phyloP scores from a whole-genome alignment of 2,113 vertebrate species.

The Reinhardtius hippoglossoides region DNA sequence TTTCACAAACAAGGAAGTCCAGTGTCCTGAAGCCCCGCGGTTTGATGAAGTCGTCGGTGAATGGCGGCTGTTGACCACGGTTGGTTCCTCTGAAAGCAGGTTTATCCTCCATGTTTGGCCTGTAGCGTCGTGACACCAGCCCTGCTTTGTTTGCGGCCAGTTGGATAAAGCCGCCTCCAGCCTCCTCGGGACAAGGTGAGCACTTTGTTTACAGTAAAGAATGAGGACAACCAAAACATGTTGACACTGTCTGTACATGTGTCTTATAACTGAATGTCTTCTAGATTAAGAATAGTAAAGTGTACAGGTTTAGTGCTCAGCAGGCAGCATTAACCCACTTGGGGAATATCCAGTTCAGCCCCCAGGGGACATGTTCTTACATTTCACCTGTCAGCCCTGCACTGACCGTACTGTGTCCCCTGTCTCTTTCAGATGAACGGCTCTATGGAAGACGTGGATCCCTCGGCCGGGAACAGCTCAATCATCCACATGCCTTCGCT shows the following conservation, averaged over 20 bases:
- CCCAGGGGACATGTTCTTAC: neutral
- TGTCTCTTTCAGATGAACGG: conserved; percentile 74
- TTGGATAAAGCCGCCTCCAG: conserved; percentile 46
- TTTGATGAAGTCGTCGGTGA: conserved; percentile 9
- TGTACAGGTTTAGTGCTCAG: neutral
- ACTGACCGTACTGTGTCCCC: neutral
- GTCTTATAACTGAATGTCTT: neutral
- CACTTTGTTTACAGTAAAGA: conserved; percentile 22
- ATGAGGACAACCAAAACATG: neutral
- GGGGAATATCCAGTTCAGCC: neutral
- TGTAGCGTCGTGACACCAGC: conserved; percentile 15
- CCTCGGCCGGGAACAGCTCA: conserved; percentile 37
- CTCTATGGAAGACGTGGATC: conserved; percentile 35
- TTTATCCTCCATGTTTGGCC: conserved; percentile 28
- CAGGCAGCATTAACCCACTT: neutral
- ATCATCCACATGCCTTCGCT: conserved; percentile 57
- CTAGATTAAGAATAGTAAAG: too few relatives aligned
- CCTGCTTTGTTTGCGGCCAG: conserved; percentile 12
- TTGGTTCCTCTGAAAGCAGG: neutral
- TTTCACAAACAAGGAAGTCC: conserved; percentile 76
- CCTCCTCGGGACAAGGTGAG: conserved; percentile 53
- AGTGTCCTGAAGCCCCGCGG: neutral
- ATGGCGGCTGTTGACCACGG: conserved; percentile 13
- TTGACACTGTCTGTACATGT: neutral
- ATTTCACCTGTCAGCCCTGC: neutral